Conservation (phyloP, 2,797 vertebrate species). For the Vireo griseus region DNA sequence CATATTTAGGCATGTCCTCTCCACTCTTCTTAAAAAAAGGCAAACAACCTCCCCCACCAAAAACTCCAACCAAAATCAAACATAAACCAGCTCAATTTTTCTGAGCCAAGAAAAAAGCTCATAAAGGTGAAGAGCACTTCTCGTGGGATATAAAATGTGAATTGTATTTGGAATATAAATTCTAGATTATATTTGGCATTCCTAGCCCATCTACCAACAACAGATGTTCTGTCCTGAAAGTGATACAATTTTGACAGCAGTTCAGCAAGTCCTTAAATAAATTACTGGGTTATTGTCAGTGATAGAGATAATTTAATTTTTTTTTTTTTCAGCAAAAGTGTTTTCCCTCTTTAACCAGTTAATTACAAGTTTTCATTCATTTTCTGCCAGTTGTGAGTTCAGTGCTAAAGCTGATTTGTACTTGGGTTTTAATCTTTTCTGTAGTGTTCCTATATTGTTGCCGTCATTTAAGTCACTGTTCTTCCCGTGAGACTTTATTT, state of each 20-base stretch:
- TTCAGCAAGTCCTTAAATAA: neutral
- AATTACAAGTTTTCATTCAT: neutral
- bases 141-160: conserved; percentile 23
- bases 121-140: neutral
- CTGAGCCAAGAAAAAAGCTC: conserved; percentile 26
- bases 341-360: neutral
- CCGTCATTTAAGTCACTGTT: neutral
- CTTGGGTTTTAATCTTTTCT: neutral
- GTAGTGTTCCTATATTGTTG: neutral
- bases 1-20: neutral
- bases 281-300: neutral
- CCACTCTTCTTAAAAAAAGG: neutral
- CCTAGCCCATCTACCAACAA: conserved; percentile 13
- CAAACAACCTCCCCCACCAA: neutral
- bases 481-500: neutral
- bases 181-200: conserved; percentile 5
- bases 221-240: conserved; percentile 36
- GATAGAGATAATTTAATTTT: neutral
- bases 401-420: neutral
- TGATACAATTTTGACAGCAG: conserved; percentile 1
- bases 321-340: neutral
- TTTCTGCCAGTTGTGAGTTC: neutral
- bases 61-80: neutral
- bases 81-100: neutral
- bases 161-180: conserved; percentile 22